phyloP scores from a whole-genome alignment of 1,140 invertebrate genomes.

The Eumaeus atala region DNA sequence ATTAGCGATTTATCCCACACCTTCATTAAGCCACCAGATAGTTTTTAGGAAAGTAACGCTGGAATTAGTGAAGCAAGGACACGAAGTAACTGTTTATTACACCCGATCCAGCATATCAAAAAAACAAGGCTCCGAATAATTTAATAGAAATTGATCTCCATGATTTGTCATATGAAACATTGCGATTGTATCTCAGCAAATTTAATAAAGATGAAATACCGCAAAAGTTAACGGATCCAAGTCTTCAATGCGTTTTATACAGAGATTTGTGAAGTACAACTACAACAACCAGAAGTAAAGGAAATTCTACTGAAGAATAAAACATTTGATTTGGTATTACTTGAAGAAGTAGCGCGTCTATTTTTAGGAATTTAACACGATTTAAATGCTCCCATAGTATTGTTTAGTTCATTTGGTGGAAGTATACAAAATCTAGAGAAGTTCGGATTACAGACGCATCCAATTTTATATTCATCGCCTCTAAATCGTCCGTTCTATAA shows the following conservation, averaged over 20 bases:
- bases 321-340: constrained; percentile 37
- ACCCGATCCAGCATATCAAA: constrained; percentile 42
- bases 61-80: constrained; percentile 64
- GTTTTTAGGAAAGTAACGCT: constrained; percentile 62
- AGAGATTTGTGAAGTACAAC: constrained; percentile 25
- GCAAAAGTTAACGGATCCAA: background rate
- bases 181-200: constrained; percentile 11
- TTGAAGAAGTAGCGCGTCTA: constrained; percentile 26
- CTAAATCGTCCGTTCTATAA: constrained; percentile 21
- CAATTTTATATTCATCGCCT: constrained; percentile 33
- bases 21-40: constrained; percentile 76
- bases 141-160: constrained; percentile 56
- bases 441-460: constrained; percentile 30
- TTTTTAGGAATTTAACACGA: constrained; percentile 27
- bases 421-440: constrained; percentile 20
- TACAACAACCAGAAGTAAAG: constrained; percentile 29
- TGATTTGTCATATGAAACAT: constrained; percentile 34
- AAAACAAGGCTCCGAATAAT: constrained; percentile 34
- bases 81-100: constrained; percentile 66
- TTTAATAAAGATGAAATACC: background rate
- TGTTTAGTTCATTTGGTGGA: constrained; percentile 35
- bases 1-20: constrained; percentile 64
- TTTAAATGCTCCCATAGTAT: constrained; percentile 37
- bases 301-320: constrained; percentile 26
- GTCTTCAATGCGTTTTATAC: background rate